phyloP scores from a whole-genome alignment of 2,797 vertebrate genomes.

The Rhadinocentrus ornatus region DNA sequence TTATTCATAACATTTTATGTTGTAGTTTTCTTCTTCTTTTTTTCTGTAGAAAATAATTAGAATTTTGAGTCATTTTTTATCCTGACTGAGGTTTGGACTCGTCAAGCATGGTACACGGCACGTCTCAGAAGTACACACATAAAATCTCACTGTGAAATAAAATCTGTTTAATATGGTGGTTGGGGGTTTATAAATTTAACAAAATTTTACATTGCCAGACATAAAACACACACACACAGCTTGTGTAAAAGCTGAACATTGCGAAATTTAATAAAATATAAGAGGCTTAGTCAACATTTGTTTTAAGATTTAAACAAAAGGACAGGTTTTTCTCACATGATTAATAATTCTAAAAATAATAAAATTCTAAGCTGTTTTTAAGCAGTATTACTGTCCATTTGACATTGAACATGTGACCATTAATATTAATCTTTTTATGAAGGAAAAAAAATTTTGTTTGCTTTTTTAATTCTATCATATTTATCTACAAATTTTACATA shows the following conservation, averaged over 20 bases:
- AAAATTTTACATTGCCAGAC: conserved; percentile 22
- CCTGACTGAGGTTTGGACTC: conserved; percentile 24
- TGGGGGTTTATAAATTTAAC: conserved; percentile 26
- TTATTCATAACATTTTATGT: conserved; percentile 87
- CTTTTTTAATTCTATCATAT: no score
- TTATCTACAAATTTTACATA: not conserved
- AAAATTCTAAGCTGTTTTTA: not conserved
- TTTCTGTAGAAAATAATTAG: conserved; percentile 66
- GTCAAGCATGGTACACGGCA: conserved; percentile 8
- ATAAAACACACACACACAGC: conserved; percentile 1
- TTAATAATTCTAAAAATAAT: not conserved
- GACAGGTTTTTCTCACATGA: not conserved
- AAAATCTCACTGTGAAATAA: conserved; percentile 24
- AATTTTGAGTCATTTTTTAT: conserved; percentile 31
- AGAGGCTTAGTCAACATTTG: not conserved
- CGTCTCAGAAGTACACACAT: conserved; percentile 19
- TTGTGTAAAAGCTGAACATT: not conserved
- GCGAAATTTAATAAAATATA: not conserved
- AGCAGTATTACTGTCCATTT: not conserved
- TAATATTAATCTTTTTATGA: no score
- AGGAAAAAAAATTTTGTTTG: no score
- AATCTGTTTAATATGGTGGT: conserved; percentile 32
- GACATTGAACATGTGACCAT: not conserved
- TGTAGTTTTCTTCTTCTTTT: conserved; percentile 70
- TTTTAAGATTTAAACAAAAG: not conserved